Percentiles rank a stretch among this genome's conserved stretches.
Conservation (phyloP, 1,140 invertebrate genomes). For the Conus ventricosus region DNA sequence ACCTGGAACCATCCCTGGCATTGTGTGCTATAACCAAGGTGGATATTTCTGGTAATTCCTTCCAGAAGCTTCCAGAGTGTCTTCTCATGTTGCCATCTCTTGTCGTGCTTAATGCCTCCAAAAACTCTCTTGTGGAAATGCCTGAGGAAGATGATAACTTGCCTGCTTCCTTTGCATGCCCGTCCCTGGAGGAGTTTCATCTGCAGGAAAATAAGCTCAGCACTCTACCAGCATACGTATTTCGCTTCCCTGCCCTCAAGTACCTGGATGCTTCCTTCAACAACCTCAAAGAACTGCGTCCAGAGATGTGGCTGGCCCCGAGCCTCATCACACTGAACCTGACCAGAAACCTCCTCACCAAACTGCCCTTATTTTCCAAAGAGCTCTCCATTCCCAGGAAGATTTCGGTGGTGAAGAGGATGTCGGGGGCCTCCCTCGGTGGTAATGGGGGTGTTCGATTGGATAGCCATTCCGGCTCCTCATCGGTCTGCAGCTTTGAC, state of each 20-base stretch:
- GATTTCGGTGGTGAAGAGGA: neutral
- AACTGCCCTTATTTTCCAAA: slow-evolving; percentile 79
- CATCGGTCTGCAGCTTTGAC: slow-evolving; percentile 34
- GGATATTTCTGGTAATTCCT: slow-evolving; percentile 93
- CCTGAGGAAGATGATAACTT: slow-evolving; percentile 71
- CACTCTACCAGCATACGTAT: slow-evolving; percentile 85
- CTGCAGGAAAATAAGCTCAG: slow-evolving; percentile 91
- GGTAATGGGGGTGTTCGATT: neutral
- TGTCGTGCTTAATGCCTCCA: slow-evolving; percentile 87
- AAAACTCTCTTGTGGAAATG: slow-evolving; percentile 89
- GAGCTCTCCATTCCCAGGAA: slow-evolving; percentile 24
- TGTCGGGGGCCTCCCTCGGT: neutral
- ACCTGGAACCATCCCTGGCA: slow-evolving; percentile 77
- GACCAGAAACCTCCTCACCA: slow-evolving; percentile 90
- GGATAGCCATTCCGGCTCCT: slow-evolving; percentile 8
- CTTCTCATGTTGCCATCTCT: slow-evolving; percentile 90
- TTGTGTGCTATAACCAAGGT: slow-evolving; percentile 93
- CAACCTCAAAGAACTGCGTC: slow-evolving; percentile 89
- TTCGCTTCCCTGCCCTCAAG: slow-evolving; percentile 86
- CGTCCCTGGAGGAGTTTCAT: slow-evolving; percentile 91
- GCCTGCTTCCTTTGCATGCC: slow-evolving; percentile 68
- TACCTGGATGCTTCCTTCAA: slow-evolving; percentile 95
- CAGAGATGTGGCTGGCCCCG: slow-evolving; percentile 86
- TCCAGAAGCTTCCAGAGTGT: slow-evolving; percentile 86
- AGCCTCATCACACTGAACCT: slow-evolving; percentile 85